Base-by-base conservation (phyloP, 1,140 invertebrate species). In the Micrasema longulum region DNA sequence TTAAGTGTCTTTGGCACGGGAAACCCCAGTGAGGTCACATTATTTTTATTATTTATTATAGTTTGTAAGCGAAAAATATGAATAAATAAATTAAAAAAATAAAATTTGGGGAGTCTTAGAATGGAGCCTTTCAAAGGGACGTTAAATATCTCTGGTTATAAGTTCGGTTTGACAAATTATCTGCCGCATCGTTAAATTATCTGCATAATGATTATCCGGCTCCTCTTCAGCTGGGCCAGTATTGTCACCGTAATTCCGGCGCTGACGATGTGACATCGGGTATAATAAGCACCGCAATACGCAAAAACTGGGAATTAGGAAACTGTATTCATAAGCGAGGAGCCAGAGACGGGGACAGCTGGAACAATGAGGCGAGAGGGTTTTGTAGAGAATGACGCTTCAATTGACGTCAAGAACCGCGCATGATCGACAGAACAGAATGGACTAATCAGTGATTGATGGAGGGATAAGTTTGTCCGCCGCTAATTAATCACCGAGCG, bases 401-500 rank as follows among this genome's bases (percentile, higher is more conserved):
- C 18, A 36, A 41, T 36, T 31, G 62, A 35, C 23, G 60, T 45
- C 35, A 7, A 26, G 57, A 38, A 45, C 66, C 48, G 55, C 72
- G 72, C 72, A 67, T 53, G 62, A 69, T 68, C 66, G 73, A 50
- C 60, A 23, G 64, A 65, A 69, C 73, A 75, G 70, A 75, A 75
- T 69, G 69, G 69, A 64, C 69, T 75, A 75, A 75, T 75, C 73
- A 64, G 66, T 75, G 73, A 75, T 75, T 75, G 73, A 75, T 75
- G 69, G 45, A 38, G 41, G 53, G 66, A 36, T 43, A 63, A 75
- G 48, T 69, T 75, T 69, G 64, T 63, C 43, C 36, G 52, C 50
- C 23, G 43, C 69, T 75, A 72, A 75, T 75, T 75, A 75, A 75
- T 75, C 73, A 72, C 66, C 60, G 48, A n/a, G 41, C 41, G 20